Percentiles rank a stretch among this genome's conserved stretches.
Conservation (phyloP, 2,888 invertebrate species). For the Baronia brevicornis region DNA sequence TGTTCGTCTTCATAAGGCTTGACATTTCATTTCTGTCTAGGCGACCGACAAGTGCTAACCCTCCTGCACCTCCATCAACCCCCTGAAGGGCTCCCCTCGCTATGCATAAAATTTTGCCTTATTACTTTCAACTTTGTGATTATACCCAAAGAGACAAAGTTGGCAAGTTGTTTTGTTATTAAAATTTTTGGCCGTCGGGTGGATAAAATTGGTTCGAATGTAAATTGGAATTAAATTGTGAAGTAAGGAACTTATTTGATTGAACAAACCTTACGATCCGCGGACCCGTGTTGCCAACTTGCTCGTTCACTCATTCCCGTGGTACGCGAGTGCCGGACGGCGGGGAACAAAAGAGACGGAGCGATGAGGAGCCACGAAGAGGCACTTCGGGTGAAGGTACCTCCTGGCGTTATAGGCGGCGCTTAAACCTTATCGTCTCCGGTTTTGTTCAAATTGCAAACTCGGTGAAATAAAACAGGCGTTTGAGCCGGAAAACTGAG, state of each 20-base stretch:
- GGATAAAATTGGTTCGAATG: slow-evolving; percentile 63
- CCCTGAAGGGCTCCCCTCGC: slow-evolving; percentile 53
- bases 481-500: slow-evolving; percentile 13
- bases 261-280: slow-evolving; percentile 63
- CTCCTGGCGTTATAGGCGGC: slow-evolving; percentile 21
- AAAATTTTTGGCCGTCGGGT: slow-evolving; percentile 61
- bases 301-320: slow-evolving; percentile 31
- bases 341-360: slow-evolving; percentile 28
- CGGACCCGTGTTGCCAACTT: slow-evolving; percentile 60
- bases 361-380: slow-evolving; percentile 27
- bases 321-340: slow-evolving; percentile 33
- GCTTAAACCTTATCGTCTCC: slow-evolving; percentile 25
- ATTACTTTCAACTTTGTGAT: slow-evolving; percentile 73
- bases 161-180: slow-evolving; percentile 74
- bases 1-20: slow-evolving; percentile 71
- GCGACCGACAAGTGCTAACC: slow-evolving; percentile 65
- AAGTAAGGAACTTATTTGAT: slow-evolving; percentile 68
- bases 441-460: slow-evolving; percentile 17
- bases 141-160: slow-evolving; percentile 71
- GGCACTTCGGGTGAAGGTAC: slow-evolving; percentile 23
- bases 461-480: slow-evolving; percentile 18
- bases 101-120: slow-evolving; percentile 75
- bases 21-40: slow-evolving; percentile 73
- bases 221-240: slow-evolving; percentile 68
- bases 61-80: slow-evolving; percentile 35